Base-by-base conservation (phyloP, 2,888 invertebrate species). In the Orthonevra nobilis region DNA sequence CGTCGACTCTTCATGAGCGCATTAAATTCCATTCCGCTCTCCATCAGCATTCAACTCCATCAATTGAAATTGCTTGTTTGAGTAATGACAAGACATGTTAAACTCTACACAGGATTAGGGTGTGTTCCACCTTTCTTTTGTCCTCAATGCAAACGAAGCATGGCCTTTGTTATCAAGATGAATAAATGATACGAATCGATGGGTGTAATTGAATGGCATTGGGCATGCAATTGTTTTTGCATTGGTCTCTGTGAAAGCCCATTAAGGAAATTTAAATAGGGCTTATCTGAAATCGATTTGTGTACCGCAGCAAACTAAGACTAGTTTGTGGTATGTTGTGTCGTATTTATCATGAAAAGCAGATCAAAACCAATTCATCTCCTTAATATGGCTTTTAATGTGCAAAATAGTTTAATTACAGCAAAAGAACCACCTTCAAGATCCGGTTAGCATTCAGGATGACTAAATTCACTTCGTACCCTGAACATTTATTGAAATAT, bases 101-200 rank as follows among this genome's bases (percentile, higher is more conserved):
- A 46, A 60, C 32, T 46, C 46, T 32, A 0, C 26, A 48, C 28
- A 60, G 7, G 46, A 61, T 61, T 61, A 61, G 36, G 61, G 61
- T 48, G 61, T 61, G 61, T 46, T 61, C 46, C 60, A 17, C 15
- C 7, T n/a, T n/a, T n/a, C n/a, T n/a, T n/a, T n/a, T n/a, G n/a
- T n/a, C n/a, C n/a, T n/a, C n/a, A n/a, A n/a, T n/a, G n/a, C n/a
- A n/a, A n/a, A n/a, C n/a, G n/a, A n/a, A n/a, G n/a, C n/a, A n/a
- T 34, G 6, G 23, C 6, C 19, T 19, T 42, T 40, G 28, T 52
- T 52, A 74, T 74, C 60, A 52, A 60, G 68, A 68, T 74, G 42
- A 68, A 74, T 66, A 66, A 66, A 58, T 36, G 48, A 66, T 58
- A 42, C 34, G 17, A 1, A 32, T 20, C 28, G 38, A 64, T 56